These are phyloP conservation scores for Actinopyga echinites DNA, from an alignment of 53 echinoderm and acorn worm genomes.

Conservation along the genomic window DNA sequence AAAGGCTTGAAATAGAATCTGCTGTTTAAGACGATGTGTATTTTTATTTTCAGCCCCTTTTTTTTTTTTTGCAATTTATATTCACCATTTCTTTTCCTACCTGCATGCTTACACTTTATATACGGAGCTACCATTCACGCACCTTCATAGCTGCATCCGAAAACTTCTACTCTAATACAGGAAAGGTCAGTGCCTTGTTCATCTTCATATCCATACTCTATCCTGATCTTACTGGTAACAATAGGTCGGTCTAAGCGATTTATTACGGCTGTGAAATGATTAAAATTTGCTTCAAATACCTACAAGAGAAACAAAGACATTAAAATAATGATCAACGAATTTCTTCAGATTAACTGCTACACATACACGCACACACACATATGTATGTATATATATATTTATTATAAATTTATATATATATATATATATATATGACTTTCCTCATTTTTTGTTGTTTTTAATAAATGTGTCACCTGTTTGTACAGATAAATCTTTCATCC, in stretches of 20 bases:
- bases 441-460: background rate
- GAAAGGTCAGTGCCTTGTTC: background rate
- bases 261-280: background rate
- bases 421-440: background rate
- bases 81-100: too few species aligned
- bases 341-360: too few species aligned
- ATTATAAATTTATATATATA: background rate
- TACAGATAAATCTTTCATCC: too few species aligned
- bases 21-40: too few species aligned
- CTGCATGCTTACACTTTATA: background rate
- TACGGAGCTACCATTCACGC: background rate
- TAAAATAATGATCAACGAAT: background rate
- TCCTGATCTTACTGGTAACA: background rate
- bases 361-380: too few species aligned
- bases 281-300: slow-evolving; percentile 18
- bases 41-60: too few species aligned
- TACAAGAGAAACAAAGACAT: background rate
- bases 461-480: too few species aligned
- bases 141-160: slow-evolving; percentile 6
- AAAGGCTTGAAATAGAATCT: too few species aligned
- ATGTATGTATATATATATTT: background rate
- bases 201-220: background rate
- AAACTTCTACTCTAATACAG: background rate
- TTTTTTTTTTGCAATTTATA: too few species aligned
- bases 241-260: background rate